A percentile compares a stretch with the other conserved stretches of the same genome.
Conservation (phyloP, 2,797 vertebrate species). For the Hipposideros larvatus region DNA sequence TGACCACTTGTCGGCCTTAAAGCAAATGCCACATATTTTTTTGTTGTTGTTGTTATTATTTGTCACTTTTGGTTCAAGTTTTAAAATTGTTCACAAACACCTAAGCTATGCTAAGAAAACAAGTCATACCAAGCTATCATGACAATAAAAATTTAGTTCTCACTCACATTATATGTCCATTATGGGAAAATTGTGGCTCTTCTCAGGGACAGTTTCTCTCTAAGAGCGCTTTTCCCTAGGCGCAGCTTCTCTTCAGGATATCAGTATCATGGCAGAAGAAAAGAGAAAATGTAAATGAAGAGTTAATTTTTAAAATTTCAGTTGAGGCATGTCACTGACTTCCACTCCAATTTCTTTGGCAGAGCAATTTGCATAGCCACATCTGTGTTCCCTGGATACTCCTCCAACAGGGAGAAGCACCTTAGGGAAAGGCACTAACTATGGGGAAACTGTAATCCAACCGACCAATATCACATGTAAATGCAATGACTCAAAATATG, state of each 20-base stretch:
- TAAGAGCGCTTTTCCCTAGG: background rate
- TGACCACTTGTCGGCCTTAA: background rate
- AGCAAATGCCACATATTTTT: background rate
- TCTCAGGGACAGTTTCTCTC: background rate
- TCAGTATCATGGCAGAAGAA: background rate
- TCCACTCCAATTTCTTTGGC: background rate
- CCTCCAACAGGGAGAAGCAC: background rate
- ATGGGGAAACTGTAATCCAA: background rate
- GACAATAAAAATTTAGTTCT: background rate
- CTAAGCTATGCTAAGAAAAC: background rate
- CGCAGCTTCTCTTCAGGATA: background rate
- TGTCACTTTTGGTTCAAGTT: background rate
- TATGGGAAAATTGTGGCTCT: background rate
- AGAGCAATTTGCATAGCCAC: background rate
- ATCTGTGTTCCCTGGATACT: background rate
- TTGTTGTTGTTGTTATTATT: background rate
- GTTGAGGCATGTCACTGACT: background rate
- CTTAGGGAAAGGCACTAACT: background rate
- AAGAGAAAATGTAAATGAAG: background rate
- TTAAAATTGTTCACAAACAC: background rate
- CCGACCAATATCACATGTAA: background rate
- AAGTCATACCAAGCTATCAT: background rate
- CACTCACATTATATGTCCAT: background rate
- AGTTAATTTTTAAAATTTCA: background rate
- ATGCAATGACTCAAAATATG: background rate